Evolutionary conservation across 2,113 vertebrate species (phyloP).

Genomic region (Mustela lutreola): DNA sequence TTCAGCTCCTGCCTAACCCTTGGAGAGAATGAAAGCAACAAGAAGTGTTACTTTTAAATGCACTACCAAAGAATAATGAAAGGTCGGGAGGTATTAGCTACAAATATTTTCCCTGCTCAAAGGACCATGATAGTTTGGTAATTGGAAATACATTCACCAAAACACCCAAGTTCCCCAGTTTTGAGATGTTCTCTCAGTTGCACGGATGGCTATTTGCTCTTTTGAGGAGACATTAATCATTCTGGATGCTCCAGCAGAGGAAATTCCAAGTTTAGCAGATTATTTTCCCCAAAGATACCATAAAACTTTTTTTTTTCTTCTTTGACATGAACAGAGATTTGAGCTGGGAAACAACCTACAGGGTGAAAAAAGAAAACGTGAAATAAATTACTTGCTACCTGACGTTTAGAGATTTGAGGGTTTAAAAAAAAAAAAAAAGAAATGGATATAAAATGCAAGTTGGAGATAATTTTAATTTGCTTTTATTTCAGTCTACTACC

Average conservation of each 20-base stretch:
- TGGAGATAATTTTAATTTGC: neutral
- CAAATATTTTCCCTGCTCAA: neutral
- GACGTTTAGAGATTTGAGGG: conserved; percentile 57
- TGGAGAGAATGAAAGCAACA: neutral
- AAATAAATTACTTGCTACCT: conserved; percentile 64
- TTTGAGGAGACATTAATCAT: neutral
- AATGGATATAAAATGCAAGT: neutral
- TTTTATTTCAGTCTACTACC: neutral
- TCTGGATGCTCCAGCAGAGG: neutral
- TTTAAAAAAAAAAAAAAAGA: neutral
- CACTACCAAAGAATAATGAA: neutral
- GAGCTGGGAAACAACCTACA: neutral
- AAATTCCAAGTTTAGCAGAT: neutral
- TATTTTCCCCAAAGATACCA: neutral
- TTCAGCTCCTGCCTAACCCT: neutral
- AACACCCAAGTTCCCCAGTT: neutral
- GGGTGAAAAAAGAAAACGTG: neutral
- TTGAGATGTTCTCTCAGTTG: neutral
- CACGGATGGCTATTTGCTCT: neutral
- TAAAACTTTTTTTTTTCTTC: neutral
- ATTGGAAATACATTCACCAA: neutral
- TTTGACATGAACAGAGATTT: neutral
- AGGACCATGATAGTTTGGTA: neutral
- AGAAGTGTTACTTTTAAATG: neutral
- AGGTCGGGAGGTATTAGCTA: neutral